These are phyloP conservation scores for Thalpophila matura DNA, from an alignment of 2,888 invertebrate genomes.

Conservation along the genomic window DNA sequence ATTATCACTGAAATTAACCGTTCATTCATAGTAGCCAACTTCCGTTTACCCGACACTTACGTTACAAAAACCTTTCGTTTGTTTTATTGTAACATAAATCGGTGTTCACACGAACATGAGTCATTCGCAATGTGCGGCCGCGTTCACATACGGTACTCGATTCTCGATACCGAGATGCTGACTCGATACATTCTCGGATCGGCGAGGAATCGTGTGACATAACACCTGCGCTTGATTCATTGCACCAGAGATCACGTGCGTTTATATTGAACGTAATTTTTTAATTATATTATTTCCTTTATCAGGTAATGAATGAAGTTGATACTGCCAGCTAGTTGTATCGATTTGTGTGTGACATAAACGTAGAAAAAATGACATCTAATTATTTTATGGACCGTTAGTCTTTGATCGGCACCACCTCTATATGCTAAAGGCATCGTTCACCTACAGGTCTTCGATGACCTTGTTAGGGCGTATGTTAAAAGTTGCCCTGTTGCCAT, in stretches of 20 bases:
- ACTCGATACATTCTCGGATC: constrained; percentile 78
- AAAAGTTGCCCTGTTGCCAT: too few relatives aligned
- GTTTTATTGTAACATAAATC: constrained; percentile 56
- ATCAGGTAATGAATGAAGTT: constrained; percentile 39
- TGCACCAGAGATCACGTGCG: constrained; percentile 43
- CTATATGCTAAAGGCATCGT: neutral
- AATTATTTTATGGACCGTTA: constrained; percentile 1
- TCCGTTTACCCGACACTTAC: constrained; percentile 50
- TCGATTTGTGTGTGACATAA: neutral
- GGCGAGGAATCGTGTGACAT: constrained; percentile 76
- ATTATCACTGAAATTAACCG: constrained; percentile 22
- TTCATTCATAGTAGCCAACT: constrained; percentile 50
- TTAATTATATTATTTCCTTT: constrained; percentile 34
- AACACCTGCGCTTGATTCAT: constrained; percentile 79
- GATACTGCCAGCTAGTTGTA: constrained; percentile 20
- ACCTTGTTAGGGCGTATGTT: neutral
- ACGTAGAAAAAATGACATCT: constrained; percentile 5
- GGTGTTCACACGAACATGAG: constrained; percentile 74
- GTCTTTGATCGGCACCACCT: constrained; percentile 11
- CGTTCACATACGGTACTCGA: constrained; percentile 72
- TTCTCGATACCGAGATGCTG: constrained; percentile 81
- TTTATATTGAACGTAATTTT: constrained; percentile 34
- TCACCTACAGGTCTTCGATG: constrained; percentile 1
- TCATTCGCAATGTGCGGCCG: constrained; percentile 71
- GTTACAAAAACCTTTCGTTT: constrained; percentile 39